phyloP scores from a whole-genome alignment of 2,888 invertebrate species.

The Torymus texanus region DNA sequence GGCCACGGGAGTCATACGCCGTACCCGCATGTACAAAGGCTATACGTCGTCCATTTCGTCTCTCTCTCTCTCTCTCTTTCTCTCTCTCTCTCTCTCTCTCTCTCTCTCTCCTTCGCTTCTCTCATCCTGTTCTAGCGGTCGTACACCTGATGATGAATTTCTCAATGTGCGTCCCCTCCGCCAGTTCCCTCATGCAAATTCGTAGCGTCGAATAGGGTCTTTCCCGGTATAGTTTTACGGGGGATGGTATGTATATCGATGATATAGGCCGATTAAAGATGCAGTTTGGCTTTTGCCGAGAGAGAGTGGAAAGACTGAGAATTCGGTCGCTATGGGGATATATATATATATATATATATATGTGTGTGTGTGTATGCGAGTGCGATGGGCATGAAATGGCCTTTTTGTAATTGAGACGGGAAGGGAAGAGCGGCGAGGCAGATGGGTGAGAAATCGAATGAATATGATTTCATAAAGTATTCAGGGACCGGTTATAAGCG shows the following conservation, averaged over 20 bases:
- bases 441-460: neutral
- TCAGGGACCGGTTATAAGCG: neutral
- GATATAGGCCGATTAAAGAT: too few species aligned
- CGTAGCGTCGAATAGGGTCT: too few species aligned
- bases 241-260: too few species aligned
- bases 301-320: too few species aligned
- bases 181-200: neutral
- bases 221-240: too few species aligned
- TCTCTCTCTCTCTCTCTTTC: slow-evolving; percentile 10
- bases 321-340: too few species aligned
- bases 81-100: slow-evolving; percentile 8
- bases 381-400: too few species aligned
- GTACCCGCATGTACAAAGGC: slow-evolving; percentile 12
- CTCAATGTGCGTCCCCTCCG: slow-evolving; percentile 5
- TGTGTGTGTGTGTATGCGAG: too few species aligned
- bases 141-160: slow-evolving; percentile 38
- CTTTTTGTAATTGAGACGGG: too few species aligned
- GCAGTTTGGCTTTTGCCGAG: too few species aligned
- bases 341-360: too few species aligned
- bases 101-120: slow-evolving; percentile 11
- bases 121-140: neutral
- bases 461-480: neutral
- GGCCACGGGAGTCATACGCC: slow-evolving; percentile 30
- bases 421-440: neutral
- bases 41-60: slow-evolving; percentile 11